Base-by-base conservation (phyloP, 2,113 vertebrate species). In the Myiozetetes cayanensis region DNA sequence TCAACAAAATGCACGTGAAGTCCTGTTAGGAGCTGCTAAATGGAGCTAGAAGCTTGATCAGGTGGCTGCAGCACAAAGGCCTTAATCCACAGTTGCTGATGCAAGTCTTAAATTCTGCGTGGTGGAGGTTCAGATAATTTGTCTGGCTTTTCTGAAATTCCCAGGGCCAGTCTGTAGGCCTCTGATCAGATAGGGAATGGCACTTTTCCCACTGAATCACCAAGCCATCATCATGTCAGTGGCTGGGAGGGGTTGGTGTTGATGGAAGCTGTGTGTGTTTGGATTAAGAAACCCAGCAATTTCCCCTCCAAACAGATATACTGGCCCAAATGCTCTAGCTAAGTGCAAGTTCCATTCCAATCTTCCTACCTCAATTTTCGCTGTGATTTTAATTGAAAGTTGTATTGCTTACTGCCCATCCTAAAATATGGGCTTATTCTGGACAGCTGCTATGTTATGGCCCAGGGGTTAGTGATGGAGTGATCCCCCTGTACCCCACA, bases 351-450 rank as follows among this genome's bases (percentile, higher is more conserved):
- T 33, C 25, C n/a, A 15, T 33, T 75, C 17, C 2, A 2, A 66
- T 77, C 52, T 70, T 73, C 46, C 76, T 50, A 58, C 73, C 46
- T 56, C 22, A 3, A 2, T 93, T 92, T 93, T 89, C 46, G 37
- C 62, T 19, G 35, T 14, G 70, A 46, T 71, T 93, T 96, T 93
- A 90, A 93, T 56, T 92, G 91, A 76, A 94, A 93, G 58, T 53
- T 83, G 14, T 30, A 47, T 41, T 72, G 68, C 68, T 77, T 65
- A 12, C 46, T 73, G 71, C 14, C 70, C 27, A 43, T 50, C 49
- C 67, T 74, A 86, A 88, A 87, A 55, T 18, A 39, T 53, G 78
- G 75, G 87, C 58, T 59, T 49, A 37, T 53, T 76, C 66, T 82
- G 71, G 81, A 85, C 59, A 93, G 84, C 66, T 82, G 72, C 66